Base-by-base conservation (phyloP, 53 echinoderm and acorn worm species). In the Patiria pectinifera region DNA sequence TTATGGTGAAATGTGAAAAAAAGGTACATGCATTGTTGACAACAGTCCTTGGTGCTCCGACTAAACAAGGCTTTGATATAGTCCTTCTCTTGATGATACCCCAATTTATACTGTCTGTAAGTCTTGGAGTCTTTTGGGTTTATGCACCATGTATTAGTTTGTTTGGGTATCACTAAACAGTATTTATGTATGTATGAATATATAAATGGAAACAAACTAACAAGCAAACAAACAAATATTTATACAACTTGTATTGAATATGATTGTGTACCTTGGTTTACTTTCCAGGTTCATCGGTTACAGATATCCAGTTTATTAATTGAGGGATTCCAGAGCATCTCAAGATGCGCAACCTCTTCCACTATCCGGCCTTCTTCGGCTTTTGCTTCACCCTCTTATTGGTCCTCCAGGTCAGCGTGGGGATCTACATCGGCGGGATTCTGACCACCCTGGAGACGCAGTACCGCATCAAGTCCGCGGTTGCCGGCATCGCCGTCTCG, bases 381-480 rank as follows among this genome's bases (percentile, higher is more conserved):
- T 26, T 81, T 21, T 80, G 80, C 48, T 24, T 80, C 63, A 48
- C 63, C 69, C 62, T 90, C 44, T 61, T 90, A 45, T 13, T 69
- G 45, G 11, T 90, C 80, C 69, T 90, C 66, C 90, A 90, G 80
- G 69, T 90, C 80, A 80, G 81, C 69, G 66, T 81, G 6, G 81
- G 80, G 4, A 66, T 90, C 66, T 92, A 76, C 85, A 63, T 86
- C 3, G 70, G 85, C 24, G 92, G 77, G 24, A 66, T 85, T 8
- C 69, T 92, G 0, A 85, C 92, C 15, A 92, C 92, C 2, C 49
- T 92, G 4, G 92, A 92, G 85, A 76, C 21, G 59, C 85, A 78
- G 76, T 92, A 92, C 16, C 85, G 78, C 44, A 71, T 85, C 49
- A 76, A 48, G 44, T 85, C 78, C 14, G 63, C 92, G 0, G 48